These are phyloP conservation scores for Pygocentrus nattereri DNA, from an alignment of 2,797 vertebrate genomes.

Conservation along the genomic window DNA sequence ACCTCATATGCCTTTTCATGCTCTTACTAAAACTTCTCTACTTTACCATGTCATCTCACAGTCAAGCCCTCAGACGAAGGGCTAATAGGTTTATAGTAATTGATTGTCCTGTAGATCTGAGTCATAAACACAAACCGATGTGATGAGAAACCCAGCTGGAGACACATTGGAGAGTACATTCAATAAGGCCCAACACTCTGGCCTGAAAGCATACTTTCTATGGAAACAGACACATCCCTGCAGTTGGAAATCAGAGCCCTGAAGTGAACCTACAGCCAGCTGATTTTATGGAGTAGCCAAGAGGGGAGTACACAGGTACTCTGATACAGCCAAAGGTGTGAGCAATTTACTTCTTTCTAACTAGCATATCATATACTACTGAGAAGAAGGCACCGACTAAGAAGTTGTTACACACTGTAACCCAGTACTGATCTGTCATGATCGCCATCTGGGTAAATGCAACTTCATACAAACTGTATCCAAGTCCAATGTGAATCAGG, in stretches of 20 bases:
- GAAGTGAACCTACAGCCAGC: conserved; percentile 11
- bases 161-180: conserved; percentile 41
- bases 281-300: conserved; percentile 18
- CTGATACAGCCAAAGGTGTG: no score
- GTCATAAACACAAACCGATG: conserved; percentile 50
- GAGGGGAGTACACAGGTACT: no score
- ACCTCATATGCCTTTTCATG: conserved; percentile 26
- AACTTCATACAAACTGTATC: no score
- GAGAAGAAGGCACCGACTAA: no score
- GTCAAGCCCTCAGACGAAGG: conserved; percentile 14
- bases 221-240: conserved; percentile 23
- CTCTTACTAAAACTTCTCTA: conserved; percentile 32
- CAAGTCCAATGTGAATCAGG: not conserved
- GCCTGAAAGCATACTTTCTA: conserved; percentile 36
- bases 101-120: conserved; percentile 49
- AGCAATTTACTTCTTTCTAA: no score
- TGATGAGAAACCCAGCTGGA: conserved; percentile 51
- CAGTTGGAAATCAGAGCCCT: conserved; percentile 26
- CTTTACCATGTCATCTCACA: conserved; percentile 21
- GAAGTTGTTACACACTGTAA: no score
- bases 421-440: no score
- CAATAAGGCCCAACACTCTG: conserved; percentile 35
- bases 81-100: conserved; percentile 37
- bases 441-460: no score
- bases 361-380: no score